A percentile compares a stretch with the other conserved stretches of the same genome.
Evolutionary conservation across 2,113 vertebrate genomes (phyloP).

Genomic region (Tychaedon coryphoeus): DNA sequence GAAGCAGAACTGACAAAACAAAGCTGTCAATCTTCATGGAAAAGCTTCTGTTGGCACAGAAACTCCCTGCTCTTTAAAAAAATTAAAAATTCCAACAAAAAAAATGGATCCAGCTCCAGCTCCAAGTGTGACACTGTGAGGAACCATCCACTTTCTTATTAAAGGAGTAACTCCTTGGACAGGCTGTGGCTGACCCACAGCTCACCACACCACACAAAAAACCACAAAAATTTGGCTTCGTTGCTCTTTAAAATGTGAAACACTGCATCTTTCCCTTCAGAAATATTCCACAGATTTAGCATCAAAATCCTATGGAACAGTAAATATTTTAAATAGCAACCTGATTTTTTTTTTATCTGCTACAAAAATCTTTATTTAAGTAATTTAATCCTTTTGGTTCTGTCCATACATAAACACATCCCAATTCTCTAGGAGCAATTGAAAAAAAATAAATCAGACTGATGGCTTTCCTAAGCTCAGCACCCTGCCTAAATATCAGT

Average conservation of each 20-base stretch:
- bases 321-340: not conserved
- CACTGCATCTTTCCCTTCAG: not conserved
- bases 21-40: not conserved
- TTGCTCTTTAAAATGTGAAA: not conserved
- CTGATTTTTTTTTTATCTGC: not conserved
- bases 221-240: not conserved
- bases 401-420: not conserved
- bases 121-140: not conserved
- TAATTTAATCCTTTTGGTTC: not conserved
- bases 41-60: not conserved
- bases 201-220: not conserved
- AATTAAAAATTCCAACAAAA: not conserved
- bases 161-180: not conserved
- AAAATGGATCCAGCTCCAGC: not conserved
- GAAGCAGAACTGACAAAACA: not conserved
- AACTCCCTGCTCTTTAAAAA: not conserved
- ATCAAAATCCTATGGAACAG: not conserved
- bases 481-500: not conserved
- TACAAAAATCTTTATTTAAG: not conserved
- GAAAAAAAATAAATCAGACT: not conserved
- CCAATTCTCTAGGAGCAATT: not conserved
- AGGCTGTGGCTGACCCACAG: not conserved
- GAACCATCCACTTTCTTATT: not conserved
- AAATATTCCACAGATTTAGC: not conserved
- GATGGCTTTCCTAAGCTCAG: not conserved